Base-by-base conservation (phyloP, 2,113 vertebrate species). In the Suncus etruscus region DNA sequence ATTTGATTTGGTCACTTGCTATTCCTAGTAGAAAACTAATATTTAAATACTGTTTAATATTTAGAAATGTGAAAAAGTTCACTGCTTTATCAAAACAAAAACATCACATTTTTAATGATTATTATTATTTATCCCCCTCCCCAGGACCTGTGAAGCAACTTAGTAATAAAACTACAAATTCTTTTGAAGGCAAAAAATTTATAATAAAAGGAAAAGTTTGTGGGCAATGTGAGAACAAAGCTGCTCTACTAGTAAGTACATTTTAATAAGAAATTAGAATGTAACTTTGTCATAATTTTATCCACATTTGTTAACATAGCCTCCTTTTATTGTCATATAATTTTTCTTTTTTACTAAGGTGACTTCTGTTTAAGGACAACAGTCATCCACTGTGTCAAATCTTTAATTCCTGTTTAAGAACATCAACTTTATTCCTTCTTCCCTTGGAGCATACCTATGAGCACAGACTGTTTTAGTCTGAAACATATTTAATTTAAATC, bases 171-270 rank as follows among this genome's bases (percentile, higher is more conserved):
- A 92, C 79, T 90, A 25, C 65, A 78, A 94, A 91, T 83, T 68
- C 54, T 75, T 68, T 14, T 78, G 51, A 54, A 54, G 86, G 15
- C 87, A 97, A 96, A 86, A 98, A 96, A 83, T 89, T 88, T 58
- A 97, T 95, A 94, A 89, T 96, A 45, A 98, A 93, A 77, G 97
- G 97, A 65, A 97, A 95, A 73, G 15, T 89, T 1, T 97, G 97
- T 93, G 97, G 98, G 85, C 97, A 97, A 51, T 97, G 97, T 97
- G 98, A 99, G 96, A 94, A 90, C 20, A 98, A 97, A 94, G 89
- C 84, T 32, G 97, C 97, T 1, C 95, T 98, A 65, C 90, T 98
- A 18, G 99, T 99, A 97, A 73, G 98, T 93, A 45, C n/a, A 0
- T 18, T 27, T 0, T 27, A 8, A 3, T 27, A 50, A 68, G 12